These are phyloP conservation scores for Drosophila rhopaloa DNA, from an alignment of 1,140 invertebrate species.

Conservation along the genomic window DNA sequence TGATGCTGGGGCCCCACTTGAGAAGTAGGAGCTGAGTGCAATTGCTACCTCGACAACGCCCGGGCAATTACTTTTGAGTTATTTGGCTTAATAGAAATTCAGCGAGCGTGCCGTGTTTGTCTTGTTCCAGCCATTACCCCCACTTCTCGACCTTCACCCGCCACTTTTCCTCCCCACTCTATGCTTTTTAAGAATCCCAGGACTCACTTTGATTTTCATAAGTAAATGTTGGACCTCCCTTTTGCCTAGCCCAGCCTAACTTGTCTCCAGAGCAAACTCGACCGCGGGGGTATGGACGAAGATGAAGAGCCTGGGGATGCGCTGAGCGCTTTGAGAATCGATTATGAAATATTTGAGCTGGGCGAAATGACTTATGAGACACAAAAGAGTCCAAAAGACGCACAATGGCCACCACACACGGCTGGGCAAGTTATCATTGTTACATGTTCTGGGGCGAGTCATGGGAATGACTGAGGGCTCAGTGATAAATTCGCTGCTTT, in stretches of 20 bases:
- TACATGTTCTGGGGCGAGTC: slow-evolving; percentile 15
- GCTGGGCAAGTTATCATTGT: slow-evolving; percentile 61
- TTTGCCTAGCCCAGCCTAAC: slow-evolving; percentile 48
- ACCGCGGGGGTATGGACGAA: not conserved
- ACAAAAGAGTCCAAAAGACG: slow-evolving; percentile 49
- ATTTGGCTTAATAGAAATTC: slow-evolving; percentile 81
- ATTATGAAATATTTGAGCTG: slow-evolving; percentile 84
- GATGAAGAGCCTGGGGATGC: slow-evolving; percentile 15
- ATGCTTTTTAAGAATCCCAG: slow-evolving; percentile 38
- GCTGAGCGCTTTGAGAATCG: slow-evolving; percentile 61
- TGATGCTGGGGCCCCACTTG: slow-evolving; percentile 8
- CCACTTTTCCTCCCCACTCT: not conserved
- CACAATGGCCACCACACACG: slow-evolving; percentile 44
- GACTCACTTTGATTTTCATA: slow-evolving; percentile 80
- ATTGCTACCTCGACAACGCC: slow-evolving; percentile 47
- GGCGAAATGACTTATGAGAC: slow-evolving; percentile 83
- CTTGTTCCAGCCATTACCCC: slow-evolving; percentile 59
- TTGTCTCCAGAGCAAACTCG: slow-evolving; percentile 51
- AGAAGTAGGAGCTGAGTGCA: slow-evolving; percentile 34
- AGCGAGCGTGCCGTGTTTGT: slow-evolving; percentile 75
- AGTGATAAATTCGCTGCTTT: slow-evolving; percentile 48
- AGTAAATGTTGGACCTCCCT: slow-evolving; percentile 66
- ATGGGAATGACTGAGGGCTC: slow-evolving; percentile 12
- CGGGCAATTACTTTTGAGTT: slow-evolving; percentile 80
- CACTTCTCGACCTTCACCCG: not conserved